A percentile compares a stretch with the other conserved stretches of the same genome.
Evolutionary conservation across 2,113 vertebrate genomes (phyloP).

Genomic region (Oncorhynchus kisutch): DNA sequence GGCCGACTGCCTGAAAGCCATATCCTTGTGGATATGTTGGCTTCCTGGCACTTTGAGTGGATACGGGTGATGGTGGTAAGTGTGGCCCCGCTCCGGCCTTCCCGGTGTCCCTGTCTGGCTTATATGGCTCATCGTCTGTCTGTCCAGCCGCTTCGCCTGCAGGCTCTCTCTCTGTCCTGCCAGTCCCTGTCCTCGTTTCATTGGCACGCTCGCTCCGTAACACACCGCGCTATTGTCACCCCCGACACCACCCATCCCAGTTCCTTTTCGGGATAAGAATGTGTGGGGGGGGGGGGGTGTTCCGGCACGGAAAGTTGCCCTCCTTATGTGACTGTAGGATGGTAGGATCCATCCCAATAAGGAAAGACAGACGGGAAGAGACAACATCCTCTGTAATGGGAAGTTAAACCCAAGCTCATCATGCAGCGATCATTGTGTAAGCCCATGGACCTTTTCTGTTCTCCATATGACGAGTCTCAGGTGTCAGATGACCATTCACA

Average conservation of each 20-base stretch:
- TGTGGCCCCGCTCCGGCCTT: constrained; percentile 35
- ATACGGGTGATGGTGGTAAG: constrained; percentile 81
- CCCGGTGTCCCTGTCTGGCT: constrained; percentile 50
- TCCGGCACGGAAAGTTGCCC: no score
- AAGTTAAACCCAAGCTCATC: no score
- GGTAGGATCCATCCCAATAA: neutral
- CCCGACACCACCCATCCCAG: neutral
- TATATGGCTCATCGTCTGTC: constrained; percentile 41
- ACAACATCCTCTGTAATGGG: no score
- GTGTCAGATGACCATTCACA: neutral
- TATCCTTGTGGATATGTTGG: constrained; percentile 80
- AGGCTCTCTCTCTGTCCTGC: constrained; percentile 52
- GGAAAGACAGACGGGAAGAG: no score
- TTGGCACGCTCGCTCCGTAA: neutral
- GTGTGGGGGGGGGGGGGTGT: neutral
- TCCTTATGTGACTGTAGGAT: neutral
- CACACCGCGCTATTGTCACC: neutral
- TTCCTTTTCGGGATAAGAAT: neutral
- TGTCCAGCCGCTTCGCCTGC: constrained; percentile 53
- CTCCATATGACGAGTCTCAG: neutral
- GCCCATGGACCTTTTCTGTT: no score
- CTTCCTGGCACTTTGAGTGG: constrained; percentile 83
- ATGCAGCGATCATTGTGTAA: no score
- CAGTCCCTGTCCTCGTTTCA: constrained; percentile 49
- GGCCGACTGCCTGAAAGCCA: constrained; percentile 71